Evolutionary conservation across 2,113 vertebrate genomes (phyloP), one percentile per base, ranked within the genome.

Genomic region (Mionectes macconnelli): DNA sequence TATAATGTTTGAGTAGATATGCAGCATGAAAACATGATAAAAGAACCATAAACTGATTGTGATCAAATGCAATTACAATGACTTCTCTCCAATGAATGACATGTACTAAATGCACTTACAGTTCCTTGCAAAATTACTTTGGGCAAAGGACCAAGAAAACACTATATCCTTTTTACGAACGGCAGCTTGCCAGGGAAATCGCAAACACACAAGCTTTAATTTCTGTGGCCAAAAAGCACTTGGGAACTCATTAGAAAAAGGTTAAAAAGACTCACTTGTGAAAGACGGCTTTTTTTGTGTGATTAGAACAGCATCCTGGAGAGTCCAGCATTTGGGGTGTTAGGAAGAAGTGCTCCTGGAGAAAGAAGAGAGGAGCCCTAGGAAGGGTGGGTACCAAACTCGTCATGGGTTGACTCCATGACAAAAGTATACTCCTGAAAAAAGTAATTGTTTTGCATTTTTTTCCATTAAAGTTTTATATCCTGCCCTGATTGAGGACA

Each of bases 81-180:
- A 97, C 97, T 98, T 97, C 93, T 97, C 95, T 98, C 97, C 97
- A 98, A 81, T 97, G 98, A 98, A 94, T 96, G 97, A 98, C 97
- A 98, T 97, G 96, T 97, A 97, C 97, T 97, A 97, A 98, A 97
- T 95, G 96, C 95, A 97, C 97, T 98, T 97, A 96, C 97, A 98
- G 97, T 97, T 94, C 96, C 97, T 97, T 97, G 96, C 94, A 97
- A 98, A 98, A 98, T 98, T 98, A 98, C 97, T 98, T 97, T 97
- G 98, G 98, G 98, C 98, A 98, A 95, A 97, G 85, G 93, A 98
- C 98, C 98, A 98, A 98, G 97, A 97, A 97, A 98, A 98, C 97
- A 97, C 97, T 98, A 97, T 97, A 98, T 98, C 90, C 96, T 98
- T 96, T 98, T 98, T 97, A 95, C 90, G 13, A 89, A 97, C 96